Percentiles rank a stretch among this genome's conserved stretches.
Conservation (phyloP, 2,113 vertebrate species). For the Reinhardtius hippoglossoides region DNA sequence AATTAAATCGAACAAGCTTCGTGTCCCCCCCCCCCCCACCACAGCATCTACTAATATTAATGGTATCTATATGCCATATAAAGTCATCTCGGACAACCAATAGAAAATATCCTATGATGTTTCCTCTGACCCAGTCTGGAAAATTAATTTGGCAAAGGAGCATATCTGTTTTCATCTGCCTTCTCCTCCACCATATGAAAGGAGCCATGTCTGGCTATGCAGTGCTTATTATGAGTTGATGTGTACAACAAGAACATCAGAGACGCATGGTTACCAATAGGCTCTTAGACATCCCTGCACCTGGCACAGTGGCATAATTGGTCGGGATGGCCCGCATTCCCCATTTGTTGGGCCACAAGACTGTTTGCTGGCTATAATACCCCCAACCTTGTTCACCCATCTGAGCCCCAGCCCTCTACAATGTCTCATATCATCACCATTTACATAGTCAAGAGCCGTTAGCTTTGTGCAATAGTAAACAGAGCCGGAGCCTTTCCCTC, state of each 20-base stretch:
- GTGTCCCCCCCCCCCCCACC: background rate
- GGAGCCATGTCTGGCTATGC: constrained; percentile 78
- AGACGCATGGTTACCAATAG: constrained; percentile 83
- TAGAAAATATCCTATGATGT: constrained; percentile 47
- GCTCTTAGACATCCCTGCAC: constrained; percentile 84
- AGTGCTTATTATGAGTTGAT: constrained; percentile 84
- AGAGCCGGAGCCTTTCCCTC: constrained; percentile 76
- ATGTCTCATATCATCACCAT: constrained; percentile 84
- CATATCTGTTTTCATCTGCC: constrained; percentile 67
- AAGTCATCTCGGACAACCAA: constrained; percentile 33
- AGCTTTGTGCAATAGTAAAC: constrained; percentile 82
- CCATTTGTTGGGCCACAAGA: constrained; percentile 76
- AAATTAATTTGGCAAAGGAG: constrained; percentile 79
- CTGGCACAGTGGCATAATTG: constrained; percentile 86
- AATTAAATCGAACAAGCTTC: background rate
- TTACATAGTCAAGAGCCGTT: constrained; percentile 88
- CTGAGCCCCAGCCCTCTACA: constrained; percentile 83
- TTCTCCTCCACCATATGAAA: constrained; percentile 66
- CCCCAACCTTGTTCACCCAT: constrained; percentile 80
- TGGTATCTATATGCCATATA: constrained; percentile 24
- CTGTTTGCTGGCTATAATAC: constrained; percentile 80
- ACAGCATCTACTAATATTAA: constrained; percentile 30
- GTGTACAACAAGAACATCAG: constrained; percentile 83
- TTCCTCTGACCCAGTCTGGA: constrained; percentile 49
- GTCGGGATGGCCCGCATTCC: constrained; percentile 76